A percentile compares a stretch with the other conserved stretches of the same genome.
Conservation (phyloP, 2,797 vertebrate species). For the Chiropotes sagulatus region DNA sequence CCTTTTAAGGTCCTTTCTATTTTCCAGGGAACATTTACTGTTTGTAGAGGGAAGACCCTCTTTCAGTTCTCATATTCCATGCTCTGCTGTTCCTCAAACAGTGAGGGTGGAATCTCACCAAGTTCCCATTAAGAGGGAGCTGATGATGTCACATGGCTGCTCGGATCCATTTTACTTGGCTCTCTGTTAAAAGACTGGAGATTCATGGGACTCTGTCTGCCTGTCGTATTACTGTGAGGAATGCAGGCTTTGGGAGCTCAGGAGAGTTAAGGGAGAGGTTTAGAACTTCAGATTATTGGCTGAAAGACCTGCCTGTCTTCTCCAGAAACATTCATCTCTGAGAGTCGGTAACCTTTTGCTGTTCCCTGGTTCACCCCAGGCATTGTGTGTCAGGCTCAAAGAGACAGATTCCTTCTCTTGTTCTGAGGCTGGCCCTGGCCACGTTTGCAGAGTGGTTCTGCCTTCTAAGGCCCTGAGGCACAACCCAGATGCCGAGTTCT, state of each 20-base stretch:
- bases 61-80: background rate
- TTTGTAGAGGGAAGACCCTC: background rate
- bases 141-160: background rate
- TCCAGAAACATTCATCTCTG: background rate
- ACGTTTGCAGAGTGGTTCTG: background rate
- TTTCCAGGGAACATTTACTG: background rate
- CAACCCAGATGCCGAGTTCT: rapidly evolving
- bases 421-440: background rate
- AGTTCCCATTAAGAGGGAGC: background rate
- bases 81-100: background rate
- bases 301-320: background rate
- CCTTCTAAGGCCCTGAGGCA: background rate
- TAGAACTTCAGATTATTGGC: background rate
- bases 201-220: background rate
- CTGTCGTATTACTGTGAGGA: background rate
- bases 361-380: background rate
- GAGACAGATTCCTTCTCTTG: background rate
- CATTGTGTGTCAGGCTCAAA: background rate
- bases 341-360: background rate
- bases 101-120: background rate
- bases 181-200: background rate
- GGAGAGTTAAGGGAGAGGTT: background rate
- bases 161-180: background rate
- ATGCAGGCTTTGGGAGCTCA: background rate
- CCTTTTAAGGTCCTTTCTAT: background rate